Evolutionary conservation across 2,113 vertebrate genomes (phyloP).

Genomic region (Desmodus rotundus): DNA sequence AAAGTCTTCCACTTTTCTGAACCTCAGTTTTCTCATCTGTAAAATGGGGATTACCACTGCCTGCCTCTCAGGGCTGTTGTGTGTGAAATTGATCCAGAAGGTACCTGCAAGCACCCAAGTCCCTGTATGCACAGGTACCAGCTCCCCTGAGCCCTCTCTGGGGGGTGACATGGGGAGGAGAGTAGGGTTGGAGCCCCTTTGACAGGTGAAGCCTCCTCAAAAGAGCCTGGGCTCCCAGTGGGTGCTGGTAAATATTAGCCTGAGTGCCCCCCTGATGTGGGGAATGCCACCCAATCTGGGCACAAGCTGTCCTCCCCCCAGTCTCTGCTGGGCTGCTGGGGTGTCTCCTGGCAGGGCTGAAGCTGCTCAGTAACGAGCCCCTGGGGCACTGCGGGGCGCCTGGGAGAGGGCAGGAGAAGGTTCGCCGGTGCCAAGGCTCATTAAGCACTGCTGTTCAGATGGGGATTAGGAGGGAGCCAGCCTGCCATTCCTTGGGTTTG

Average conservation of each 20-base stretch:
- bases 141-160: not conserved
- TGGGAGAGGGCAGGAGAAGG: constrained; percentile 23
- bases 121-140: not conserved
- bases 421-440: constrained; percentile 39
- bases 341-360: not conserved
- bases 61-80: not conserved
- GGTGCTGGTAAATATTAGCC: not conserved
- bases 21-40: not conserved
- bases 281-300: not conserved
- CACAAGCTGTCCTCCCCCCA: not conserved
- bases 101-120: not conserved
- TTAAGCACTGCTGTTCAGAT: constrained; percentile 36
- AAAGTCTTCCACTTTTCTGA: not conserved
- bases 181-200: too few relatives aligned
- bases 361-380: not conserved
- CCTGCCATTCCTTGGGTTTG: not conserved
- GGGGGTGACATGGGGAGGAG: not conserved
- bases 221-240: not conserved
- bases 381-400: not conserved
- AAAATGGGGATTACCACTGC: not conserved
- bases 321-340: not conserved
- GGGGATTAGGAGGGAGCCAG: constrained; percentile 62
- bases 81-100: not conserved
- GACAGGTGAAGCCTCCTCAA: not conserved
- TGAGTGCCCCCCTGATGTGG: rapidly evolving